Percentiles rank a stretch among this genome's conserved stretches.
These are phyloP conservation scores for Gila orcuttii DNA, from an alignment of 2,113 vertebrate species.

Conservation along the genomic window DNA sequence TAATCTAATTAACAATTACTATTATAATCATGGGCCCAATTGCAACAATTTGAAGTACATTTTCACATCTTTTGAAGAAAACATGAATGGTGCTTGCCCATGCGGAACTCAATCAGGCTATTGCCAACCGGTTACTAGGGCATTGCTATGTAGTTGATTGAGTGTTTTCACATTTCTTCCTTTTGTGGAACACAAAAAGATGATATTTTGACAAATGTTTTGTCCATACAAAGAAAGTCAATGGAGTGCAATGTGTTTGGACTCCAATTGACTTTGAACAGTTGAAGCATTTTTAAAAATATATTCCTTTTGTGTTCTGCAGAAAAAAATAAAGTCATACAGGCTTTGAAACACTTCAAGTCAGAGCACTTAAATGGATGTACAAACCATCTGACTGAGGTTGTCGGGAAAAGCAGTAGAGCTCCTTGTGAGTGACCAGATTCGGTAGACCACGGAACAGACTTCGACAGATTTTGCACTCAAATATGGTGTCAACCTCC, in stretches of 20 bases:
- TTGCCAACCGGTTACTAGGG: neutral
- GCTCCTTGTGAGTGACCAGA: conserved; percentile 98
- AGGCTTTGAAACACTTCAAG: neutral
- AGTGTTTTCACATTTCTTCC: neutral
- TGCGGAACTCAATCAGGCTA: too few species aligned
- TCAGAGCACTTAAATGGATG: neutral
- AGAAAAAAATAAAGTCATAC: neutral
- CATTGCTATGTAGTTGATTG: neutral
- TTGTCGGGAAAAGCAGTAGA: conserved; percentile 91
- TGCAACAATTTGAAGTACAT: neutral
- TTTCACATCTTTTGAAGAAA: neutral
- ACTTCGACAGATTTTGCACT: conserved; percentile 97
- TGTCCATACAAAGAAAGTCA: neutral
- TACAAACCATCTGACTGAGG: conserved; percentile 88
- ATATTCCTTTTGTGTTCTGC: neutral
- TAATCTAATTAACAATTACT: neutral
- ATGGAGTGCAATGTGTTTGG: neutral
- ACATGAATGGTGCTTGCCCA: neutral
- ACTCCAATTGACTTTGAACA: neutral
- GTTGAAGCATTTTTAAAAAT: neutral
- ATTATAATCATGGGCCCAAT: neutral
- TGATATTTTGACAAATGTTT: neutral
- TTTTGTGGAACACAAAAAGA: neutral
- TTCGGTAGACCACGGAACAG: conserved; percentile 98
- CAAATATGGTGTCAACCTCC: conserved; percentile 99